phyloP scores from a whole-genome alignment of 1,140 invertebrate genomes.

The Calephelis nemesis region DNA sequence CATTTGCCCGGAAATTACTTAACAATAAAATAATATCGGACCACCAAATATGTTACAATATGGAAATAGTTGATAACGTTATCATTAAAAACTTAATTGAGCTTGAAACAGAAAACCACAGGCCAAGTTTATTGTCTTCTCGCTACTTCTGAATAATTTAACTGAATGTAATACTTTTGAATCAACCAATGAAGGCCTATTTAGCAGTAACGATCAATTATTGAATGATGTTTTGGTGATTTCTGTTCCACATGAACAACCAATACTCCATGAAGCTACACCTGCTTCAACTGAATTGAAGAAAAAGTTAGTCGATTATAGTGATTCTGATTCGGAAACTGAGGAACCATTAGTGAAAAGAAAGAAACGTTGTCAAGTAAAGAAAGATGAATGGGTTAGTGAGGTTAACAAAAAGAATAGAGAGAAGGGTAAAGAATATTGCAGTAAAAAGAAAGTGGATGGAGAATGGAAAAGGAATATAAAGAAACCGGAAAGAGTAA shows the following conservation, averaged over 20 bases:
- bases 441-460: conserved; percentile 11
- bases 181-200: not conserved
- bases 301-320: conserved; percentile 19
- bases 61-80: conserved; percentile 12
- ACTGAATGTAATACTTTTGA: not conserved
- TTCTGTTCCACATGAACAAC: conserved; percentile 1
- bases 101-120: conserved; percentile 11
- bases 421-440: conserved; percentile 15
- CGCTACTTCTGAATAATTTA: not conserved
- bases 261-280: conserved; percentile 1
- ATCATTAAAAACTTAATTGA: conserved; percentile 6
- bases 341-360: conserved; percentile 10
- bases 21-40: conserved; percentile 7
- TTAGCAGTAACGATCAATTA: conserved; percentile 5
- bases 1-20: conserved; percentile 5
- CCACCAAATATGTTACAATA: conserved; percentile 7
- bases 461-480: conserved; percentile 13
- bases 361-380: conserved; percentile 20
- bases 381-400: conserved; percentile 19
- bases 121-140: conserved; percentile 13
- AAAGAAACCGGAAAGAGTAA: conserved; percentile 15
- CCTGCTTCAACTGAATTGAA: conserved; percentile 2
- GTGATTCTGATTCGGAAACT: conserved; percentile 12
- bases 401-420: conserved; percentile 19
- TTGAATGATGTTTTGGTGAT: conserved; percentile 5